These are phyloP conservation scores for Potamarius usumacintae DNA, from an alignment of 2,113 vertebrate species.

Conservation along the genomic window DNA sequence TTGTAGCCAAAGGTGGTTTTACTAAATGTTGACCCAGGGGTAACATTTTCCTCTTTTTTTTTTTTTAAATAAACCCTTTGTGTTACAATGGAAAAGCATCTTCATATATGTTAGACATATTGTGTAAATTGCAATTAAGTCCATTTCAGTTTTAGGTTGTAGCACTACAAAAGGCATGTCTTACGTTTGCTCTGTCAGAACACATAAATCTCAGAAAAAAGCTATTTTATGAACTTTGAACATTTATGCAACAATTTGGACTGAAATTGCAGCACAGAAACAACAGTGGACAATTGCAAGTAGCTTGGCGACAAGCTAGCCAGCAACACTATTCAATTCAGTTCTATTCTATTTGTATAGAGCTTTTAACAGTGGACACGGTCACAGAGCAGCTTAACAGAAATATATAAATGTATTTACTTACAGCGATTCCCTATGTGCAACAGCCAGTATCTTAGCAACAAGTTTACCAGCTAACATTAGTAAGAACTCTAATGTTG, in stretches of 20 bases:
- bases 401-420: too few species aligned
- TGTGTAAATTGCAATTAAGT: too few species aligned
- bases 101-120: background rate
- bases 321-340: too few species aligned
- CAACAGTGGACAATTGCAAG: background rate
- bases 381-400: too few species aligned
- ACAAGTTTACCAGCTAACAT: too few species aligned
- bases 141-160: background rate
- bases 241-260: too few species aligned
- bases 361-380: too few species aligned
- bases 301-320: background rate
- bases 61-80: background rate
- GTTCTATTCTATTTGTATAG: too few species aligned
- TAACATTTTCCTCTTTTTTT: background rate
- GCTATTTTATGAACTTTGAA: background rate
- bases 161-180: background rate
- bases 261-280: background rate
- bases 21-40: too few species aligned
- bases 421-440: too few species aligned
- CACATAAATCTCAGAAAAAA: background rate
- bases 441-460: too few species aligned
- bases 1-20: background rate
- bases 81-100: too few species aligned
- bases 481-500: background rate
- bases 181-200: background rate